phyloP scores from a whole-genome alignment of 2,888 invertebrate species.

The Dolomedes plantarius region DNA sequence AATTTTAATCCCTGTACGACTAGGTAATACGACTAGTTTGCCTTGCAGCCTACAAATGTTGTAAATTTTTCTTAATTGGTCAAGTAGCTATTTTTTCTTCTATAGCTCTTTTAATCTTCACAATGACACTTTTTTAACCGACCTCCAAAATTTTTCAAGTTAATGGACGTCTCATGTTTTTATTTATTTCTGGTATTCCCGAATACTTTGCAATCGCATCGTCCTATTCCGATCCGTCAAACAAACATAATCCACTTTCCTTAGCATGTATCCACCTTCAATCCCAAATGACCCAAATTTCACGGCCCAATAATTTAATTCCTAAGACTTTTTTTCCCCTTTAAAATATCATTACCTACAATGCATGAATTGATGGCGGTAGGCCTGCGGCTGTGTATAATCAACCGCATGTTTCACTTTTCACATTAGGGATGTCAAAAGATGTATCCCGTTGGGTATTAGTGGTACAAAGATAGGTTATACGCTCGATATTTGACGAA shows the following conservation, averaged over 20 bases:
- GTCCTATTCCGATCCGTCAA: not conserved
- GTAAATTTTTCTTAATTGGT: too few species aligned
- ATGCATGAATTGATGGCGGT: not conserved
- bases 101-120: too few species aligned
- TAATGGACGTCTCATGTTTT: too few species aligned
- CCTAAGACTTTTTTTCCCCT: not conserved
- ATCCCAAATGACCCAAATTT: conserved; percentile 27
- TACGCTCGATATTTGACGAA: not conserved
- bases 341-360: not conserved
- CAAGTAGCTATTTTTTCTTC: too few species aligned
- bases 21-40: too few species aligned
- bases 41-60: too few species aligned
- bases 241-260: conserved; percentile 19
- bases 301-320: conserved; percentile 22
- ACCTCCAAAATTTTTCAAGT: too few species aligned
- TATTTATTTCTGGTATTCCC: too few species aligned
- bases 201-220: not conserved
- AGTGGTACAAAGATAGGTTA: not conserved
- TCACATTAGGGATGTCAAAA: not conserved
- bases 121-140: too few species aligned
- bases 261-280: not conserved
- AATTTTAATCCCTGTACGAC: too few species aligned
- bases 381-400: not conserved
- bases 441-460: not conserved
- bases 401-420: conserved; percentile 22